Percentiles rank a stretch among this genome's conserved stretches.
Conservation (phyloP, 2,888 invertebrate species). For the Plemyria rubiginata region DNA sequence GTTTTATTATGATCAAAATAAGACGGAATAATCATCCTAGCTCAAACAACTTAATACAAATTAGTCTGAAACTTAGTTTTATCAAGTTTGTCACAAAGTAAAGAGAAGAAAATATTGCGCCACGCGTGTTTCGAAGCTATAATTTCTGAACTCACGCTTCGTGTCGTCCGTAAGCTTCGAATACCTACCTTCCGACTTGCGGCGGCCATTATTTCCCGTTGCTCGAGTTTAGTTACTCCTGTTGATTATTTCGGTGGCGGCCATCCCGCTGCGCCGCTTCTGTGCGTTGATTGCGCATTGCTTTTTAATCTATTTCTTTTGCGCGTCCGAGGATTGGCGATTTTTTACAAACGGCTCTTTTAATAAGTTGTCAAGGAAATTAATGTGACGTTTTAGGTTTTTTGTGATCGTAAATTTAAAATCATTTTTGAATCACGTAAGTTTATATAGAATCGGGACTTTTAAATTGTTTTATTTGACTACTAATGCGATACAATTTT, state of each 20-base stretch:
- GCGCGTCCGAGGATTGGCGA: conserved; percentile 30
- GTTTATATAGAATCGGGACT: neutral
- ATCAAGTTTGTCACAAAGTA: too few species aligned
- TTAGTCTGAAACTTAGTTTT: too few species aligned
- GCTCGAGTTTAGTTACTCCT: conserved; percentile 67
- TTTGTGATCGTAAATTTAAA: conserved; percentile 25
- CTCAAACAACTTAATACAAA: too few species aligned
- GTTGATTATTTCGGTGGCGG: conserved; percentile 80
- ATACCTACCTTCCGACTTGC: conserved; percentile 13
- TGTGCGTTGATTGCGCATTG: conserved; percentile 70
- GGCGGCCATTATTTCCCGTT: conserved; percentile 28
- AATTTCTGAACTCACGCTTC: too few species aligned
- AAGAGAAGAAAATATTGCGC: too few species aligned
- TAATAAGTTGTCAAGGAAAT: conserved; percentile 41
- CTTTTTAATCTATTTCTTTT: conserved; percentile 51
- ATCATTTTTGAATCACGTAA: neutral
- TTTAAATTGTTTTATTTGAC: neutral
- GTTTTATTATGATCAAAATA: too few species aligned
- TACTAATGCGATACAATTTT: neutral
- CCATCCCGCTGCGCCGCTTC: conserved; percentile 71
- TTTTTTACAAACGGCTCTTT: conserved; percentile 33
- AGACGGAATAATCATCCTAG: too few species aligned
- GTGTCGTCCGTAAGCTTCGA: too few species aligned
- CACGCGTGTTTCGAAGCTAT: too few species aligned
- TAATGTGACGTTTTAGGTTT: conserved; percentile 27